Evolutionary conservation across 2,113 vertebrate species (phyloP), one percentile per base, ranked within the genome.

Genomic region (Clarias gariepinus): DNA sequence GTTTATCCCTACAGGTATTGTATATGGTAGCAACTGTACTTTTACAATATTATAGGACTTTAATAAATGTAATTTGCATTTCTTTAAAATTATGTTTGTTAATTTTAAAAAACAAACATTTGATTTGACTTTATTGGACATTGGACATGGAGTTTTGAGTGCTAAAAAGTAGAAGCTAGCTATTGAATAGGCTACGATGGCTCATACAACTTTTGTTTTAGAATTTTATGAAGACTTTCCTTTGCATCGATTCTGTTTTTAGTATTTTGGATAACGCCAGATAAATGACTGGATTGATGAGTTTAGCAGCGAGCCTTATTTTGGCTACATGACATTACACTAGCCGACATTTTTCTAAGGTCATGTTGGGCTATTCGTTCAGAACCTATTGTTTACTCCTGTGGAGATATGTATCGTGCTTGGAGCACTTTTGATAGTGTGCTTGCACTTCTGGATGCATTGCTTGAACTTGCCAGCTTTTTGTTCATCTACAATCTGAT

Each of bases 401-500:
- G 19, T 80, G 47, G 63, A 18, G 78, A 80, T 80, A 23, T 60
- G 55, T 33, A 80, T 80, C 55, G 6, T 80, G 60, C 81, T 23
- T 15, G 3, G n/a, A 68, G 64, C 21, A 66, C 64, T 53, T 53
- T 41, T 83, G 64, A 55, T 25, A 57, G 52, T 3, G 3, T 69
- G 47, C 55, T 66, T 83, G 64, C 18, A 33, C 52, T 33, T 83
- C 71, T 55, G 18, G 53, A 71, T 55, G 47, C 64, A 13, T 57
- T 69, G 74, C 84, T 52, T 66, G 55, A 60, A 80, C 78, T 60
- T 4, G 55, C 19, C 57, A 2, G 28, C 16, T 57, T 36, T 80
- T 85, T 78, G 36, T 66, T 85, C 84, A 33, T 64, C n/a, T 33
- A 28, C 60, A 25, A 3, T 33, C 60, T 85, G 84, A 85, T 85